These are phyloP conservation scores for Anser cygnoides DNA, from an alignment of 2,113 vertebrate genomes.

Conservation along the genomic window DNA sequence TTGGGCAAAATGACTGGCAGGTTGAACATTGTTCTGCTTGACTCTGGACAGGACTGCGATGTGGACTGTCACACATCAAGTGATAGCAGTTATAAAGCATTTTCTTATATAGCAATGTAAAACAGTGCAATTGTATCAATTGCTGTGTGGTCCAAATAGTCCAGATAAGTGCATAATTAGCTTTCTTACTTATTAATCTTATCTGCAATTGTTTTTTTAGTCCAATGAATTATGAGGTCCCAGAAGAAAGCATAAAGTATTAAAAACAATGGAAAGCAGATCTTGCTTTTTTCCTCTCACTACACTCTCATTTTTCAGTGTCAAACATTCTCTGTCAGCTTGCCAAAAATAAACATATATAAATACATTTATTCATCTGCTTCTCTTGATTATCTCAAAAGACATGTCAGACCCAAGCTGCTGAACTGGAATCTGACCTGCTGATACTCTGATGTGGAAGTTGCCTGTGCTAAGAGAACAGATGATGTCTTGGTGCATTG, in stretches of 20 bases:
- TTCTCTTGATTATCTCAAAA: neutral
- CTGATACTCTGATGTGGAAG: neutral
- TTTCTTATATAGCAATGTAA: neutral
- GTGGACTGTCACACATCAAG: neutral
- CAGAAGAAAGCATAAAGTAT: neutral
- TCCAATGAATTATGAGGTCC: neutral
- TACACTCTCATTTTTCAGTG: neutral
- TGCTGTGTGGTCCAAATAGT: neutral
- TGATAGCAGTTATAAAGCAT: neutral
- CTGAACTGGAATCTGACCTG: neutral
- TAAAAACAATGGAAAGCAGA: neutral
- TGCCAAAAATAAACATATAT: neutral
- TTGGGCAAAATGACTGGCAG: accelerated
- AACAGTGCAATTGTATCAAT: neutral
- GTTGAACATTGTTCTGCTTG: neutral
- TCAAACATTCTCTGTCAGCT: neutral
- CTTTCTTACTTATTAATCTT: neutral
- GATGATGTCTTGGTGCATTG: neutral
- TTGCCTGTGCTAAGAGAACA: neutral
- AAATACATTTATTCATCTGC: neutral
- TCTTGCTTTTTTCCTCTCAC: neutral
- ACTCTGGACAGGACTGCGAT: neutral
- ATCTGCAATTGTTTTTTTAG: neutral
- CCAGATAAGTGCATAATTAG: neutral
- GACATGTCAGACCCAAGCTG: neutral